These are phyloP conservation scores for Miichthys miiuy DNA, from an alignment of 2,797 vertebrate genomes.

Conservation along the genomic window DNA sequence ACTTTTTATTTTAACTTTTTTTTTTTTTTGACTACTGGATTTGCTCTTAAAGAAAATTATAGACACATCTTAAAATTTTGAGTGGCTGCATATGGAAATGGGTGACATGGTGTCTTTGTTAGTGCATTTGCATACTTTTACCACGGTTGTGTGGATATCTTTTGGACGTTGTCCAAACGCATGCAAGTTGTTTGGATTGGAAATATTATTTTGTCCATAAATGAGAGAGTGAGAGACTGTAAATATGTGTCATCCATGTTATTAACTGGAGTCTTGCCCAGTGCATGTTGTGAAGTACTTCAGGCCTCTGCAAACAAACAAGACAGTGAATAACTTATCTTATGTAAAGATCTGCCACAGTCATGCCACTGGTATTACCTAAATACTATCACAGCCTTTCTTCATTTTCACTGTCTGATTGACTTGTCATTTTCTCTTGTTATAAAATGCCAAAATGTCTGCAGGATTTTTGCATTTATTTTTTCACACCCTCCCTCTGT, in stretches of 20 bases:
- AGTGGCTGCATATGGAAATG: conserved; percentile 33
- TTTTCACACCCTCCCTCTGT: conserved; percentile 47
- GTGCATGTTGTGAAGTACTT: conserved; percentile 47
- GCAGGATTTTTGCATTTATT: conserved; percentile 45
- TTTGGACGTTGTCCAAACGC: conserved; percentile 60
- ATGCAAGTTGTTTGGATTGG: conserved; percentile 39
- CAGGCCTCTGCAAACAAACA: conserved; percentile 44
- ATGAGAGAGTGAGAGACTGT: conserved; percentile 44
- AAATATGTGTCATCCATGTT: conserved; percentile 46
- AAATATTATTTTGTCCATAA: conserved; percentile 50
- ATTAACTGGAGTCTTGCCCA: conserved; percentile 46
- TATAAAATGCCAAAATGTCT: conserved; percentile 58
- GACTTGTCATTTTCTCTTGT: conserved; percentile 58
- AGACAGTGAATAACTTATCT: conserved; percentile 56
- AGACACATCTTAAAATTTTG: conserved; percentile 17
- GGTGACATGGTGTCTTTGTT: conserved; percentile 21
- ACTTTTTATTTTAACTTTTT: conserved; percentile 6
- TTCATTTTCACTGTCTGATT: conserved; percentile 53
- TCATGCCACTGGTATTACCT: conserved; percentile 41
- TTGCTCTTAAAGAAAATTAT: conserved; percentile 28
- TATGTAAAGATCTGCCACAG: conserved; percentile 56
- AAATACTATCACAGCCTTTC: conserved; percentile 51
- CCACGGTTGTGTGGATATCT: conserved; percentile 24
- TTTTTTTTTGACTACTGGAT: conserved; percentile 32
- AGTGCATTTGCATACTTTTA: conserved; percentile 54